A percentile compares a stretch with the other conserved stretches of the same genome.
These are phyloP conservation scores for Acanthornis magna DNA, from an alignment of 2,797 vertebrate genomes.

Conservation along the genomic window DNA sequence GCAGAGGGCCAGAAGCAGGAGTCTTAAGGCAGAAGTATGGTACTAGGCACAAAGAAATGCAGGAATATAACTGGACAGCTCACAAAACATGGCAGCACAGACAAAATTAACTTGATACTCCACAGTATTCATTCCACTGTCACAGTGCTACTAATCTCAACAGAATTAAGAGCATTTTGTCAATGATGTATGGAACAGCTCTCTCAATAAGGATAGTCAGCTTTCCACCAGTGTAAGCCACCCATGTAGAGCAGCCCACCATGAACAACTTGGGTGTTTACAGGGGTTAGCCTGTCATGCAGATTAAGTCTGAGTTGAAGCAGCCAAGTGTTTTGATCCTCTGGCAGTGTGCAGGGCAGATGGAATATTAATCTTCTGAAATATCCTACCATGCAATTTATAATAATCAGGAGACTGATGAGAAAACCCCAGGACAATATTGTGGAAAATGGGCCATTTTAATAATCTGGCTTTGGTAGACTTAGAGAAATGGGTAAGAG, in stretches of 20 bases:
- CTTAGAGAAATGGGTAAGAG: slow-evolving; percentile 1
- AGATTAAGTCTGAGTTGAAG: slow-evolving; percentile 8
- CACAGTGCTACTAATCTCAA: neutral
- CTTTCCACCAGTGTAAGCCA: slow-evolving; percentile 9
- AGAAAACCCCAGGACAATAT: slow-evolving; percentile 22
- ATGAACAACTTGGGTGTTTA: neutral
- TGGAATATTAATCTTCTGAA: slow-evolving; percentile 55
- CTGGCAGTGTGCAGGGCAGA: slow-evolving; percentile 4
- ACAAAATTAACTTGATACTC: neutral
- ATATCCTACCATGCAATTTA: slow-evolving; percentile 26
- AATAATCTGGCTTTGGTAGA: neutral
- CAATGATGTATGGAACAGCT: neutral
- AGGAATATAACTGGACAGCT: neutral
- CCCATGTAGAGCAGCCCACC: slow-evolving; percentile 33
- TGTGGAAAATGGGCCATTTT: slow-evolving; percentile 28
- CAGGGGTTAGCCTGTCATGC: neutral
- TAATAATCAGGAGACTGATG: slow-evolving; percentile 15
- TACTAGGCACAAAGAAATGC: neutral
- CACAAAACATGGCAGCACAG: neutral
- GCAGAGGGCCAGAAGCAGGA: neutral
- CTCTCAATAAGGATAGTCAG: neutral
- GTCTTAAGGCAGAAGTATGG: neutral
- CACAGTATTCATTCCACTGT: neutral
- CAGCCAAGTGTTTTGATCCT: slow-evolving; percentile 40
- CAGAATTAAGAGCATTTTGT: neutral